phyloP scores from a whole-genome alignment of 2,888 invertebrate genomes.

The Petrolisthes manimaculis region DNA sequence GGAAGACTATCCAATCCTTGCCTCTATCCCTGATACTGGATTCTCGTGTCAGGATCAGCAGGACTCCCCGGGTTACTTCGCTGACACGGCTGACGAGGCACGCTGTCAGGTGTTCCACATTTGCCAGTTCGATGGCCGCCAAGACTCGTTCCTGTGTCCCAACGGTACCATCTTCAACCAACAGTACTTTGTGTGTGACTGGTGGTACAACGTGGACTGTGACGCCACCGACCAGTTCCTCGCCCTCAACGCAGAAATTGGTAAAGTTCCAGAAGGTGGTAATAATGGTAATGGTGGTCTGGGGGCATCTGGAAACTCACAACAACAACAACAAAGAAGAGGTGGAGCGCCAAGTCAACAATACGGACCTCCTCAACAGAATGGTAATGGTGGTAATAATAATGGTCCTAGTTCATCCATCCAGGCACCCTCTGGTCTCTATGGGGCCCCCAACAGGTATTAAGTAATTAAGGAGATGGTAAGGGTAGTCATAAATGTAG shows the following conservation, averaged over 20 bases:
- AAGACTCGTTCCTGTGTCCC: constrained; percentile 61
- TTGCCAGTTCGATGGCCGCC: constrained; percentile 49
- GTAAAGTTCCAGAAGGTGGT: constrained; percentile 66
- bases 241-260: constrained; percentile 51
- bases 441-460: constrained; percentile 2
- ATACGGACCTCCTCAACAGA: not conserved
- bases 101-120: constrained; percentile 52
- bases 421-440: constrained; percentile 15
- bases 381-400: not conserved
- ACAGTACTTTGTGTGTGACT: constrained; percentile 63
- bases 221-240: constrained; percentile 45
- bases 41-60: constrained; percentile 43
- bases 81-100: constrained; percentile 44
- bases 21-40: constrained; percentile 49
- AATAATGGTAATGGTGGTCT: not conserved
- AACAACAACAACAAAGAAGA: not conserved
- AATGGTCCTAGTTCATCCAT: not conserved
- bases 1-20: constrained; percentile 48
- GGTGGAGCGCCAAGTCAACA: not conserved
- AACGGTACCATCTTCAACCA: constrained; percentile 65
- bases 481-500: too few relatives aligned
- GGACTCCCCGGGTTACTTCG: constrained; percentile 33
- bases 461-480: not conserved
- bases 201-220: constrained; percentile 64
- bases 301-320: not conserved